Evolutionary conservation across 2,797 vertebrate species (phyloP).

Genomic region (Galagoides demidoff): DNA sequence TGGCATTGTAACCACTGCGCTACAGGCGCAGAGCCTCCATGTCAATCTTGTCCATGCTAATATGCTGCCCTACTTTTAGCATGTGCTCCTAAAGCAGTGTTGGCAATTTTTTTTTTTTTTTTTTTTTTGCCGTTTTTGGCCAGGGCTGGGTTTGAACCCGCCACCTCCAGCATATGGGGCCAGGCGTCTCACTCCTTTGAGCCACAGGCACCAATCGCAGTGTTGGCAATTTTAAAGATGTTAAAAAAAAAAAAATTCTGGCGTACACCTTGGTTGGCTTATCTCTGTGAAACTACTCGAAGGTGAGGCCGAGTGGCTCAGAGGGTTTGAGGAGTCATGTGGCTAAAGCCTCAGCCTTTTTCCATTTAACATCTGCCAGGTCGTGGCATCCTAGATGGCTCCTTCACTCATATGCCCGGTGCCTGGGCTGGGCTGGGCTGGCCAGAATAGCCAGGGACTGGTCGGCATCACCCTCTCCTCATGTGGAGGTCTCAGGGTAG

Average conservation of each 20-base stretch:
- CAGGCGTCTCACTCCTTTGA: too few species aligned
- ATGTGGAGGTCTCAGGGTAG: background rate
- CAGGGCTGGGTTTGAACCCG: too few species aligned
- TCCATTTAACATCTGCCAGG: background rate
- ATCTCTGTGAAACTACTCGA: background rate
- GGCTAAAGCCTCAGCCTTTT: background rate
- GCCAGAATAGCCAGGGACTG: background rate
- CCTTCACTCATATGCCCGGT: background rate
- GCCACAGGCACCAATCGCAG: too few species aligned
- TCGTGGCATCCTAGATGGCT: background rate
- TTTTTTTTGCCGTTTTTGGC: too few species aligned
- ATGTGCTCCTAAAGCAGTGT: background rate
- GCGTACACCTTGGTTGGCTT: fast-evolving
- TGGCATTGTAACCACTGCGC: too few species aligned
- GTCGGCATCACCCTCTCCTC: background rate
- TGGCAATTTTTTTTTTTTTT: background rate
- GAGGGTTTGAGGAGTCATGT: background rate
- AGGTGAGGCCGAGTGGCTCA: too few species aligned
- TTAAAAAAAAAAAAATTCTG: background rate
- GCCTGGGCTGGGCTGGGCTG: background rate
- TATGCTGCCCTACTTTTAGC: background rate
- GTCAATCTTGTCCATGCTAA: background rate
- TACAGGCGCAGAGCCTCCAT: too few species aligned
- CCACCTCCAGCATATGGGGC: too few species aligned
- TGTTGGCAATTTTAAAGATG: background rate